A percentile compares a stretch with the other conserved stretches of the same genome.
Conservation (phyloP, 2,113 vertebrate species). For the Serilophus lunatus region DNA sequence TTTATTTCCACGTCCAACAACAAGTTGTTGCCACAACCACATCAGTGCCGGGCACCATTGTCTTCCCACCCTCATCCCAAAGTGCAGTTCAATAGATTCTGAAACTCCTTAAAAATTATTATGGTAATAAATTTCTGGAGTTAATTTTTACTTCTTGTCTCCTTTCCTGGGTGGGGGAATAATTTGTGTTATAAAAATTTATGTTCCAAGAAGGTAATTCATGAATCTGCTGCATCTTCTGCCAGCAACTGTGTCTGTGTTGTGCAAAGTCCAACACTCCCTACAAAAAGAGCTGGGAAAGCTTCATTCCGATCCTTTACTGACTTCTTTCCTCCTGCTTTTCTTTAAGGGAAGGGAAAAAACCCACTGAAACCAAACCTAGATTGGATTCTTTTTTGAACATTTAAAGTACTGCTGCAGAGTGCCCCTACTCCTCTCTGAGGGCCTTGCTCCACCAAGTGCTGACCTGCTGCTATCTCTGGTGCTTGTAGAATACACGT, state of each 20-base stretch:
- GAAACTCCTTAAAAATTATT: background rate
- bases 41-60: conserved; percentile 18
- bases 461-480: background rate
- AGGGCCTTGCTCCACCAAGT: background rate
- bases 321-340: background rate
- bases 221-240: background rate
- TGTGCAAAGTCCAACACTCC: background rate
- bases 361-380: background rate
- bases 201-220: background rate
- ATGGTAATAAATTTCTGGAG: background rate
- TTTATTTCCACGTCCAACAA: conserved; percentile 68
- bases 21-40: conserved; percentile 61
- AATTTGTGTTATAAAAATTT: background rate
- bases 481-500: background rate
- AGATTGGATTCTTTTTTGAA: background rate
- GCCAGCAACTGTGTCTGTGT: background rate
- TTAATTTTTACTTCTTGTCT: conserved; percentile 4
- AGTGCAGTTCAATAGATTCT: conserved; percentile 43
- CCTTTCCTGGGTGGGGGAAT: background rate
- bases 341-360: accelerated
- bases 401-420: background rate
- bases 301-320: background rate
- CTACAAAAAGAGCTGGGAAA: background rate
- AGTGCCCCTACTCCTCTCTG: accelerated
- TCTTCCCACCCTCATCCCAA: conserved; percentile 22